Conservation (phyloP, 2,113 vertebrate genomes). For the Phaethon lepturus region DNA sequence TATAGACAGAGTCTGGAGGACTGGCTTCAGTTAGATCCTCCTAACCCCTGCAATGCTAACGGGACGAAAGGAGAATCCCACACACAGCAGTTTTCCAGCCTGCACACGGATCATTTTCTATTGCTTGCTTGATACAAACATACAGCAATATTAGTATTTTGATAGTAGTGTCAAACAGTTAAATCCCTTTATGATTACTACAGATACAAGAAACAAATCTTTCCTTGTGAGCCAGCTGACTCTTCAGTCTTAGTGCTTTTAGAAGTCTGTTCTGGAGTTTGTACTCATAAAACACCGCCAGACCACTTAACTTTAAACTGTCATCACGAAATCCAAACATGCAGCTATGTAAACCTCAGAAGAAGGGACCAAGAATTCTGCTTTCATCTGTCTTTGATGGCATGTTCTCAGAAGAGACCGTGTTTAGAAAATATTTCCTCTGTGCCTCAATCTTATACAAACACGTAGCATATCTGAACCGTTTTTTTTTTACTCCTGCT, state of each 20-base stretch:
- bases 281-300: not conserved
- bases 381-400: constrained; percentile 1
- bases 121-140: not conserved
- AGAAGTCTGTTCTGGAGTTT: not conserved
- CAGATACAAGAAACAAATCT: not conserved
- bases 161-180: not conserved
- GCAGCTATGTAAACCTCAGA: not conserved
- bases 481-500: not conserved
- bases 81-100: not conserved
- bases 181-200: not conserved
- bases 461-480: not conserved
- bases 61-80: not conserved
- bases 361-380: constrained; percentile 1
- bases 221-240: not conserved
- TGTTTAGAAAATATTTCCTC: not conserved
- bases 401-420: not conserved
- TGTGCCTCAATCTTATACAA: not conserved
- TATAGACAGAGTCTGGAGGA: not conserved
- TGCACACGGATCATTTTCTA: not conserved
- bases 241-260: not conserved
- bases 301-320: constrained; percentile 15
- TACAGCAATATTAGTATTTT: not conserved
- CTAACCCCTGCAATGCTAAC: not conserved
- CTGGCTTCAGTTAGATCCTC: not conserved
- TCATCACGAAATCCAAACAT: not conserved